phyloP scores from a whole-genome alignment of 2,888 invertebrate genomes.

The Unio pictorum region DNA sequence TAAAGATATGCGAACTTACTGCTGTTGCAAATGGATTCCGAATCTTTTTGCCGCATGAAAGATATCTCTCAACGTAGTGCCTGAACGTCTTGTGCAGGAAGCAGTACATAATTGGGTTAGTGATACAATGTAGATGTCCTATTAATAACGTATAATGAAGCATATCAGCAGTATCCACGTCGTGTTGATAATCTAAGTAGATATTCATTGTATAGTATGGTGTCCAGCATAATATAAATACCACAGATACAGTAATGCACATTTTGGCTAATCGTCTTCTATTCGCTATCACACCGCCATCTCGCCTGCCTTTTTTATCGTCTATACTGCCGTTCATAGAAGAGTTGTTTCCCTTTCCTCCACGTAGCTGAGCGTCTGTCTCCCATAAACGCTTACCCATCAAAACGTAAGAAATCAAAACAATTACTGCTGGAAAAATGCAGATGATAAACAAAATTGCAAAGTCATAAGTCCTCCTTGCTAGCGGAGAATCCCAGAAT shows the following conservation, averaged over 20 bases:
- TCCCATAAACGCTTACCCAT: slow-evolving; percentile 73
- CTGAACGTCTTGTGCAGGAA: slow-evolving; percentile 81
- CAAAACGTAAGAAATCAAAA: slow-evolving; percentile 67
- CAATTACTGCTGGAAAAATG: slow-evolving; percentile 79
- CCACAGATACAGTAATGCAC: slow-evolving; percentile 80
- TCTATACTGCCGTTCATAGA: slow-evolving; percentile 16
- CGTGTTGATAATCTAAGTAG: slow-evolving; percentile 76
- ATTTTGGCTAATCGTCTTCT: slow-evolving; percentile 85
- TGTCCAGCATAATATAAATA: slow-evolving; percentile 86
- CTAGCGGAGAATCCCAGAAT: slow-evolving; percentile 75
- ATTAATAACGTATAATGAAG: slow-evolving; percentile 80
- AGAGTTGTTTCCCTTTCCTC: slow-evolving; percentile 8
- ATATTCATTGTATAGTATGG: slow-evolving; percentile 83
- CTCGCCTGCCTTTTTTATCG: slow-evolving; percentile 21
- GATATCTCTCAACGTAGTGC: slow-evolving; percentile 38
- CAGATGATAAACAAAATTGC: slow-evolving; percentile 83
- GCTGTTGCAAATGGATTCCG: too few species aligned
- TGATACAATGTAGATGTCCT: slow-evolving; percentile 83
- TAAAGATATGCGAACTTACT: too few species aligned
- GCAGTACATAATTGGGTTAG: slow-evolving; percentile 84
- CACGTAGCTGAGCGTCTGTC: slow-evolving; percentile 40
- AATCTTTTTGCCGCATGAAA: slow-evolving; percentile 24
- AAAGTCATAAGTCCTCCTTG: slow-evolving; percentile 77
- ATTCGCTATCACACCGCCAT: slow-evolving; percentile 74
- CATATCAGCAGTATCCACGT: slow-evolving; percentile 71